Evolutionary conservation across 1,140 invertebrate species (phyloP).

Genomic region (Pseudomyrmex concolor): DNA sequence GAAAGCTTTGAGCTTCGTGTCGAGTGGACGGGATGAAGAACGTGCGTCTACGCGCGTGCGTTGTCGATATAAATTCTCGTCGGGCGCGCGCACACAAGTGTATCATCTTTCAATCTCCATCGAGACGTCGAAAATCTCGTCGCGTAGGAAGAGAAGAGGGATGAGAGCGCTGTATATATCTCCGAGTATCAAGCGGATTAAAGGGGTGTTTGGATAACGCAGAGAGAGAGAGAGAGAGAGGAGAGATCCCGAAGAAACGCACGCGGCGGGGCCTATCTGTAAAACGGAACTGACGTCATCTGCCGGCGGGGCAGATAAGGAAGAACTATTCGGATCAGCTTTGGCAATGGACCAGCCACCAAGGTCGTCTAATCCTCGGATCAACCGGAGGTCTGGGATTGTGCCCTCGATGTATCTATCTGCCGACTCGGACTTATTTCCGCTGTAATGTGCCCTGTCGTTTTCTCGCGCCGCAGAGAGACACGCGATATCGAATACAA

Average conservation of each 20-base stretch:
- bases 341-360: constrained; percentile 55
- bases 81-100: background rate
- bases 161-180: constrained; percentile 6
- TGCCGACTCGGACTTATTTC: constrained; percentile 42
- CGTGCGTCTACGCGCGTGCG: background rate
- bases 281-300: constrained; percentile 46
- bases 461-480: background rate
- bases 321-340: constrained; percentile 30
- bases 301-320: constrained; percentile 45
- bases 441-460: constrained; percentile 23
- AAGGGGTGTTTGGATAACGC: background rate
- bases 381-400: constrained; percentile 50
- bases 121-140: constrained; percentile 5
- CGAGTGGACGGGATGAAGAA: too few species aligned
- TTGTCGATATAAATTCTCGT: constrained; percentile 15
- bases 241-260: background rate
- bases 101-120: constrained; percentile 16
- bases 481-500: too few species aligned
- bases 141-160: background rate
- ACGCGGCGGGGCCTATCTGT: constrained; percentile 32
- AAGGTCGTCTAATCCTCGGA: constrained; percentile 59
- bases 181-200: constrained; percentile 30
- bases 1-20: too few species aligned
- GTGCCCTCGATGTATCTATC: constrained; percentile 28
- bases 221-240: background rate